A percentile compares a stretch with the other conserved stretches of the same genome.
Conservation (phyloP, 2,888 invertebrate genomes). For the Calameuta idolon region DNA sequence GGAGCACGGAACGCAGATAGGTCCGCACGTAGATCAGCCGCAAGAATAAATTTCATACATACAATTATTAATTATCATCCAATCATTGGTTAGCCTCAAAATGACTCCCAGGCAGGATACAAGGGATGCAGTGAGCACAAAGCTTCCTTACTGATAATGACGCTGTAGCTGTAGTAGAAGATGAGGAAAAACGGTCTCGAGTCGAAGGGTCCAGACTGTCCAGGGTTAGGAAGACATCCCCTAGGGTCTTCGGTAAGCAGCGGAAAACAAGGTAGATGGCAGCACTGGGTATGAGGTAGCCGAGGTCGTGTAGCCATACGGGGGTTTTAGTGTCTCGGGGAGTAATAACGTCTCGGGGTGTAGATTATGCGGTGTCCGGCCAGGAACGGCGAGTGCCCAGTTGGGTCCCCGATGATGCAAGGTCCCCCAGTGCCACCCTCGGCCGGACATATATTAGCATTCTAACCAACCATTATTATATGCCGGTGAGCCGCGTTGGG, state of each 20-base stretch:
- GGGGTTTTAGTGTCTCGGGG: constrained; percentile 64
- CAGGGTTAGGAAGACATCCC: background rate
- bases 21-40: background rate
- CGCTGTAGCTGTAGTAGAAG: background rate
- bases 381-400: constrained; percentile 63
- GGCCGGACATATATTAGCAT: constrained; percentile 67
- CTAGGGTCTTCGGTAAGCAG: background rate
- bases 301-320: constrained; percentile 1
- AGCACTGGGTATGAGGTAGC: background rate
- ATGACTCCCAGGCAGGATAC: background rate
- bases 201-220: background rate
- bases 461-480: constrained; percentile 67
- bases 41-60: background rate
- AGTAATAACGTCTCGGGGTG: constrained; percentile 65
- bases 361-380: constrained; percentile 65
- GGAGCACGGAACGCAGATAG: background rate
- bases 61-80: background rate
- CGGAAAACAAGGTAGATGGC: background rate
- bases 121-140: background rate
- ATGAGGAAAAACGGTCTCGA: background rate
- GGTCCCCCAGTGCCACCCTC: constrained; percentile 64
- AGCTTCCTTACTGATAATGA: background rate
- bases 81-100: background rate
- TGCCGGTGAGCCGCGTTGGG: constrained; percentile 64
- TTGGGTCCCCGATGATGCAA: constrained; percentile 66